Base-by-base conservation (phyloP, 53 echinoderm and acorn worm genomes). In the Echinometra lucunter region DNA sequence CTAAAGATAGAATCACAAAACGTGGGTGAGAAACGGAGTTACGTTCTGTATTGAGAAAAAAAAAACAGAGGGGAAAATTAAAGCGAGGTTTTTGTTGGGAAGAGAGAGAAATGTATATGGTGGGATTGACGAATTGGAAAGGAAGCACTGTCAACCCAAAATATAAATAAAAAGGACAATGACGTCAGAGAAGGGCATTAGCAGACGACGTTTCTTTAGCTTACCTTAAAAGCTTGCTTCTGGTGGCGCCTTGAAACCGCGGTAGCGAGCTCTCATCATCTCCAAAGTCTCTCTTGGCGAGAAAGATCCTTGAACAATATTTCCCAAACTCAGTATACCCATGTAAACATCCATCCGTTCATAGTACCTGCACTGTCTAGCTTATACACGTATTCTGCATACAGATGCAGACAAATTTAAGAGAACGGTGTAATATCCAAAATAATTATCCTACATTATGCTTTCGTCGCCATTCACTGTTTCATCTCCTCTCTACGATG, bases 351-450 rank as follows among this genome's bases (percentile, higher is more conserved):
- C 13, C 74, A 32, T 81, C 19, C 40, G 23, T 81, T 81, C 17
- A 42, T 9, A 19, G 44, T 2, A 18, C n/a, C n/a, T n/a, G n/a
- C 10, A 9, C 44, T 28, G 28, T 49, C 85, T 9, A 12, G 12
- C 49, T 85, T 44, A 44, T 81, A 85, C 30, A 81, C 45, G n/a
- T 85, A 49, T 30, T 49, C 49, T 85, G 85, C 85, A 85, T 49
- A 85, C 49, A 85, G 11, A 3, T 28, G 21, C 28, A 40, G 19
- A 81, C 44, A 81, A 44, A 38, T 81, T n/a, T 30, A 44, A 38
- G 17, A 47, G 85, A 85, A 85, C 85, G 45, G 85, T 49, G 49
- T 85, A 85, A n/a, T 85, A 85, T 85, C 85, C 85, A 49, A 12
- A 47, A n/a, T 85, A 85, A 85, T 47, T 30, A 85, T 85, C 49